Base-by-base conservation (phyloP, 2,113 vertebrate species). In the Misgurnus mizolepis region DNA sequence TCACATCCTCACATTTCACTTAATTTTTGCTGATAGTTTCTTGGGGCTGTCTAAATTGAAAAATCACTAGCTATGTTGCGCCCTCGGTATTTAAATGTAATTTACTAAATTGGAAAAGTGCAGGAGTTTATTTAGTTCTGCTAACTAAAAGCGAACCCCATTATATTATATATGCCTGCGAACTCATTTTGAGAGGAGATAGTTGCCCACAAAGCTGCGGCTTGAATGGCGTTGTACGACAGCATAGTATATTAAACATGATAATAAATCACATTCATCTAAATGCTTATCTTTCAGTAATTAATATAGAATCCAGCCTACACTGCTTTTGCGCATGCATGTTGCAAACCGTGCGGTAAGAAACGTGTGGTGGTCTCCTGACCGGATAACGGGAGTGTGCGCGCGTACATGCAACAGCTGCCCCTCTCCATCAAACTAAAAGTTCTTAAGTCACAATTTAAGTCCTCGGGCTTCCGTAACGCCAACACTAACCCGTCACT, bases 391-490 rank as follows among this genome's bases (percentile, higher is more conserved):
- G 34, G 58, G 64, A 55, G 75, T 64, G 73, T 78, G 77, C 79
- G 17, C 67, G 55, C 14, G 14, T 12, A 67, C 50, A 40, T 58
- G 69, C 82, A 85, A 86, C 93, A 93, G 93, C 93, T 94, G 93
- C 88, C 78, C 86, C 81, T 88, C 88, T 88, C 88, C 79, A 81
- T 90, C 89, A 69, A 8, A 80, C 83, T 90, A 87, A 91, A 90
- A 89, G 88, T 66, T 65, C 80, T 88, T 84, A 85, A 90, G 91
- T 91, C 92, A 92, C 88, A 89, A 90, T 90, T 93, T 92, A 93
- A 93, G 90, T 86, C 88, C 86, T 86, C 72, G 80, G 87, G 85
- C 83, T 86, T 91, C 91, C 85, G 89, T 91, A 79, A 87, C 82
- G 79, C 89, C 88, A 88, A 92, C 88, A 87, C 88, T 87, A 87